phyloP scores from a whole-genome alignment of 2,888 invertebrate species.

The Crossocerus cetratus region DNA sequence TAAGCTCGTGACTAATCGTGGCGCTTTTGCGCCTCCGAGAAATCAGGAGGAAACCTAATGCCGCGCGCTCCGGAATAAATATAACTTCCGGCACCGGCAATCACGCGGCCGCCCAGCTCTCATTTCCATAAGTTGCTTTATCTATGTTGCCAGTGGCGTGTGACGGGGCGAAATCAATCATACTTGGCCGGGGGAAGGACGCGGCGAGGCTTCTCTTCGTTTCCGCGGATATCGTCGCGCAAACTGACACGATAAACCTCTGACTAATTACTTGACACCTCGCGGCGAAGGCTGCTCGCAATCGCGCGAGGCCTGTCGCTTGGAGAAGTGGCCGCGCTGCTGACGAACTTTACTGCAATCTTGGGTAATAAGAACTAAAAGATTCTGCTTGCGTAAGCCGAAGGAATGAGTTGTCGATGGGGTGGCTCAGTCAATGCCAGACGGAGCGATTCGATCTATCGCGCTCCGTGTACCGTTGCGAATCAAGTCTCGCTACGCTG shows the following conservation, averaged over 20 bases:
- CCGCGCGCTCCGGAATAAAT: slow-evolving; percentile 28
- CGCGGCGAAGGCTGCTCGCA: neutral
- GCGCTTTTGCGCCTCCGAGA: slow-evolving; percentile 23
- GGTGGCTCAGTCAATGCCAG: slow-evolving; percentile 1
- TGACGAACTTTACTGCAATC: neutral
- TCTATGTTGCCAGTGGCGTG: slow-evolving; percentile 34
- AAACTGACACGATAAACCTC: neutral
- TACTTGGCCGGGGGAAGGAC: slow-evolving; percentile 24
- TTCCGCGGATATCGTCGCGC: neutral
- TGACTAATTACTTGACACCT: neutral
- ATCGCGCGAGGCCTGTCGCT: too few species aligned
- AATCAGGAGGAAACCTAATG: slow-evolving; percentile 33
- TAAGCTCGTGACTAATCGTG: slow-evolving; percentile 50
- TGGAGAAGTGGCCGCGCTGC: too few species aligned
- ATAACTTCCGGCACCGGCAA: slow-evolving; percentile 34
- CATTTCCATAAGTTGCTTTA: slow-evolving; percentile 53
- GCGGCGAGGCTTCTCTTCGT: slow-evolving; percentile 2
- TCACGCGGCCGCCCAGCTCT: slow-evolving; percentile 16
- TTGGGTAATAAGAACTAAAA: neutral
- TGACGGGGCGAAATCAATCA: slow-evolving; percentile 47
- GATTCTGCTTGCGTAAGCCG: neutral
- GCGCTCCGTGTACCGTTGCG: neutral
- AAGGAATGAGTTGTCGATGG: neutral
- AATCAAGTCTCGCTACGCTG: neutral
- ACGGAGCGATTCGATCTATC: neutral